These are phyloP conservation scores for Onychostoma macrolepis DNA, from an alignment of 2,113 vertebrate genomes.

Conservation along the genomic window DNA sequence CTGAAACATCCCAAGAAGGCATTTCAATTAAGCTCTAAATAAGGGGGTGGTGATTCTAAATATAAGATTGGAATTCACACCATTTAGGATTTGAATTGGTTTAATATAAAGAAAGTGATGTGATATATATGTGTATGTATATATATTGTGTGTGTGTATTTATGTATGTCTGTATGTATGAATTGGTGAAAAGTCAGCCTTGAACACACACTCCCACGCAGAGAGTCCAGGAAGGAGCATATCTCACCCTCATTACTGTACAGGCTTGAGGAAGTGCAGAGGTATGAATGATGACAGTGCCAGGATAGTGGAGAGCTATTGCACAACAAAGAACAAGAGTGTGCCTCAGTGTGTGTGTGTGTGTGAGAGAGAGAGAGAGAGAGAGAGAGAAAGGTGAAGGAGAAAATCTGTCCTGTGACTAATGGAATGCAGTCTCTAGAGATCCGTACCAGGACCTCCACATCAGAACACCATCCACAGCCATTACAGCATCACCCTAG, in stretches of 20 bases:
- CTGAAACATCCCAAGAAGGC: not conserved
- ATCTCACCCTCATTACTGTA: conserved; percentile 38
- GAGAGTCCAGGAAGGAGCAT: not conserved
- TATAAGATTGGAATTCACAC: not conserved
- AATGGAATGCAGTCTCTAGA: conserved; percentile 67
- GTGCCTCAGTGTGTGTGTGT: not conserved
- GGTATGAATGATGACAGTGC: conserved; percentile 14
- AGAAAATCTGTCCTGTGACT: conserved; percentile 34
- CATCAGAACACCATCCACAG: conserved; percentile 58
- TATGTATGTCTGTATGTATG: too few relatives aligned
- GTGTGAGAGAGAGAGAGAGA: conserved; percentile 1
- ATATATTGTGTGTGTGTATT: not conserved
- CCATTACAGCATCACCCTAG: conserved; percentile 44
- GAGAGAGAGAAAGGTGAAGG: not conserved
- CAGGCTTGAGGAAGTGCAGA: conserved; percentile 33
- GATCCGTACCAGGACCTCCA: conserved; percentile 70
- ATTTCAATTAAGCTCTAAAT: not conserved
- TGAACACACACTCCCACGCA: conserved; percentile 18
- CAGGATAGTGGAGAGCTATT: conserved; percentile 23
- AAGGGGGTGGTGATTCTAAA: not conserved
- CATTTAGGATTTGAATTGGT: not conserved
- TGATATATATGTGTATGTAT: not conserved
- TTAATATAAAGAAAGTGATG: not conserved
- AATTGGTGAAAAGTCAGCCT: not conserved
- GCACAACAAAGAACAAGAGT: conserved; percentile 13